Evolutionary conservation across 2,888 invertebrate species (phyloP), one percentile per base, ranked within the genome.

Genomic region (Neocrepidodera transversa): DNA sequence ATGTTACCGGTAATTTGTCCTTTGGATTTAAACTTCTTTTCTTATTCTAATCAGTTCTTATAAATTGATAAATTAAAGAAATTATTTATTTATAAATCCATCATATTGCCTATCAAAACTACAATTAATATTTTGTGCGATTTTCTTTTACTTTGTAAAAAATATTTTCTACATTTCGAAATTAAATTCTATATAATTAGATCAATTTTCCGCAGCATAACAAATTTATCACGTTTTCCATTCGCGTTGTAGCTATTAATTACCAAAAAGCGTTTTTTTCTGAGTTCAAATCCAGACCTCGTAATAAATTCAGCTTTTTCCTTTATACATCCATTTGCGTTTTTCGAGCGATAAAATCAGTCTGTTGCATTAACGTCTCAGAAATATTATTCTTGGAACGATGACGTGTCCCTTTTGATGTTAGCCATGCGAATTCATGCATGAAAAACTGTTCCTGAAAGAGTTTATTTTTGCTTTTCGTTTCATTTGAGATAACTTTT

Each of bases 281-380:
- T 14, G 45, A 45, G 13, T 45, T 53, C 53, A 53, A 45, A 17
- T 35, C 16, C 53, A 53, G 45, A 17, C 30, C 43, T 32, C 14
- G 53, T 45, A 53, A 53, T 53, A 53, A 53, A 53, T 53, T 53
- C 45, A 17, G n/a, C 45, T 53, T 43, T 35, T 53, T 13, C 45
- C 36, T 53, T 53, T 53, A 32, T 43, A 45, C 45, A 36, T 45
- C 53, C 53, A 26, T 53, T 53, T 23, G 43, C 43, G 43, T 35
- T 53, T 45, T 53, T 53, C 53, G 16, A 20, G 45, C 53, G 53
- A 53, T 53, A 53, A 53, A 53, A 53, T 53, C 53, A 53, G 53
- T 53, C 53, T 53, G 53, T 53, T 53, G 53, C 53, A 53, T 53
- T 53, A 45, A 53, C 53, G 32, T 53, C 18, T 26, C n/a, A 53